A percentile compares a stretch with the other conserved stretches of the same genome.
Evolutionary conservation across 2,797 vertebrate species (phyloP).

Genomic region (Pantherophis alleghaniensis): DNA sequence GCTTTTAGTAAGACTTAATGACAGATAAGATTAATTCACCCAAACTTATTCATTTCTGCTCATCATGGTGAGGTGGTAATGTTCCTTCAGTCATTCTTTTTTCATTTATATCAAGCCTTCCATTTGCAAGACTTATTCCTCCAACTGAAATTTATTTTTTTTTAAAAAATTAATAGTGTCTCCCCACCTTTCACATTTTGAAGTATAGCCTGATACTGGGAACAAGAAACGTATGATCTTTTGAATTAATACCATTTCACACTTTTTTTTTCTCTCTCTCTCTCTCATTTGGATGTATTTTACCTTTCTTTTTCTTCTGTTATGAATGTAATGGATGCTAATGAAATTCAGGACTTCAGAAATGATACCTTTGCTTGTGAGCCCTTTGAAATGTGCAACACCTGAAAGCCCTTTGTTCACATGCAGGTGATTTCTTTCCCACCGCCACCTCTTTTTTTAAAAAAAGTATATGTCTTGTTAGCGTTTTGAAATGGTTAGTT

Average conservation of each 20-base stretch:
- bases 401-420: constrained; percentile 5
- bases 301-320: not conserved
- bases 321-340: constrained; percentile 37
- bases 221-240: not conserved
- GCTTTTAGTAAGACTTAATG: constrained; percentile 7
- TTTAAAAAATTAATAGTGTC: not conserved
- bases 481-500: constrained; percentile 14
- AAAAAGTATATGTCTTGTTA: constrained; percentile 31
- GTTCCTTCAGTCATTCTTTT: not conserved
- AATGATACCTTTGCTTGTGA: not conserved
- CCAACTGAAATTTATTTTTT: constrained; percentile 25
- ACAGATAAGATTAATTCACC: not conserved
- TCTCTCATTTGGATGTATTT: not conserved
- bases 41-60: not conserved
- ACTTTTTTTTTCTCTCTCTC: not conserved
- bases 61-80: not conserved
- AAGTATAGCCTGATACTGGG: not conserved
- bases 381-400: constrained; percentile 27
- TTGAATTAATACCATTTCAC: constrained; percentile 24
- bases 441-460: not conserved
- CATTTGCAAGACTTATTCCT: constrained; percentile 2
- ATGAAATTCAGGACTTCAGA: constrained; percentile 22
- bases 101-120: constrained; percentile 6
- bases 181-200: not conserved
- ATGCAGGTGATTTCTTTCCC: constrained; percentile 17